Evolutionary conservation across 2,113 vertebrate genomes (phyloP), one percentile per base, ranked within the genome.

Genomic region (Microcebus griseorufus): DNA sequence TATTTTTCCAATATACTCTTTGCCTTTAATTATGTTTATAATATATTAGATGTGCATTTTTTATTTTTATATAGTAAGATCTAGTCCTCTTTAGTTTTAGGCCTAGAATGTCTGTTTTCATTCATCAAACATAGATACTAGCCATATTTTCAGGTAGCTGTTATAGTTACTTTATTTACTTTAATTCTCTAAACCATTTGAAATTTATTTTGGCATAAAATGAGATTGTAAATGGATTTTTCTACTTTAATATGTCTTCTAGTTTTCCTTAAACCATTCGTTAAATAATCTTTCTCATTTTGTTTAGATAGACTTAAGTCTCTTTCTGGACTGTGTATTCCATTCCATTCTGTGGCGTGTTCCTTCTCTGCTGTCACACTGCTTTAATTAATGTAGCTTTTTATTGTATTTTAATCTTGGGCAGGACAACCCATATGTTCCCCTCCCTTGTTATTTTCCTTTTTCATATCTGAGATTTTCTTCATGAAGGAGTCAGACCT

Each of bases 211-310:
- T 58, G 62, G 29, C 72, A 7, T 32, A 81, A 87, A 83, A 25
- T 55, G 64, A 93, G 4, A 9, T 67, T 79, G 7, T 80, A 93
- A 67, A 78, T 75, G 60, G 34, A 87, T 48, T 58, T 95, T 89
- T 78, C 51, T 78, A 34, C 48, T 60, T 34, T 83, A 60, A 69
- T 73, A 87, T 96, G 51, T 9, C 12, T n/a, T 72, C 42, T 62
- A 2, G 11, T 32, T 80, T 86, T 55, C 2, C 20, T 48, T 80
- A 58, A 92, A 20, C 5, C 4, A 53, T 32, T 95, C 10, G 16
- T 55, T 65, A 82, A 58, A 13, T 79, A 53, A 69, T 34, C 17
- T 9, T 81, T 69, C 48, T 93, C 45, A 13, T 14, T 37, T 78
- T 78, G 12, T 73, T 90, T 10, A 67, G 29, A 55, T 6, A 64